Evolutionary conservation across 2,797 vertebrate genomes (phyloP).

Genomic region (Denticeps clupeoides): DNA sequence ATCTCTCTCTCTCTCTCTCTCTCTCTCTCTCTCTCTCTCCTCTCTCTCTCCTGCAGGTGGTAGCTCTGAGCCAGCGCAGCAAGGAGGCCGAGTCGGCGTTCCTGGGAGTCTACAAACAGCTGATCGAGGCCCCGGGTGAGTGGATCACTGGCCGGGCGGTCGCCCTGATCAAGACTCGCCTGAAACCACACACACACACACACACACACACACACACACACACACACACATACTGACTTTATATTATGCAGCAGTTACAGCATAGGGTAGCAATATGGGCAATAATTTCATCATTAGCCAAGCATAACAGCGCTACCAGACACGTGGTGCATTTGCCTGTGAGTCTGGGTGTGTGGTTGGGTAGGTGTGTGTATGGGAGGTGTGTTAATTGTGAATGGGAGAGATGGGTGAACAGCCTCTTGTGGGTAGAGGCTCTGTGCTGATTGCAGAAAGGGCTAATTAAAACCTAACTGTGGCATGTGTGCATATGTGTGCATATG

Average conservation of each 20-base stretch:
- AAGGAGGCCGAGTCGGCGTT: conserved; percentile 95
- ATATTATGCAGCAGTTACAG: too few species aligned
- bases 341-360: conserved; percentile 41
- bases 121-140: conserved; percentile 93
- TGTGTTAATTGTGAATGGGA: conserved; percentile 57
- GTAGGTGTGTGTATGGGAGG: conserved; percentile 44
- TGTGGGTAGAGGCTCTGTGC: conserved; percentile 42
- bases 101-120: conserved; percentile 89
- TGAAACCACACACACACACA: not conserved
- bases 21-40: conserved; percentile 10
- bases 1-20: not conserved
- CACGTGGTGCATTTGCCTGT: too few species aligned
- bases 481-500: not conserved
- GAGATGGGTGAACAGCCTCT: conserved; percentile 24
- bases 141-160: conserved; percentile 34
- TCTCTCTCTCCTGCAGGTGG: conserved; percentile 68
- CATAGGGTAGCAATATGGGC: too few species aligned
- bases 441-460: conserved; percentile 59
- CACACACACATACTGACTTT: conserved; percentile 1
- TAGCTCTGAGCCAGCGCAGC: conserved; percentile 91
- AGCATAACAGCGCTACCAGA: too few species aligned
- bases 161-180: not conserved
- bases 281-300: too few species aligned
- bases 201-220: conserved; percentile 2
- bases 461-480: conserved; percentile 42